Conservation (phyloP, 2,113 vertebrate genomes). For the Pygoscelis antarcticus region DNA sequence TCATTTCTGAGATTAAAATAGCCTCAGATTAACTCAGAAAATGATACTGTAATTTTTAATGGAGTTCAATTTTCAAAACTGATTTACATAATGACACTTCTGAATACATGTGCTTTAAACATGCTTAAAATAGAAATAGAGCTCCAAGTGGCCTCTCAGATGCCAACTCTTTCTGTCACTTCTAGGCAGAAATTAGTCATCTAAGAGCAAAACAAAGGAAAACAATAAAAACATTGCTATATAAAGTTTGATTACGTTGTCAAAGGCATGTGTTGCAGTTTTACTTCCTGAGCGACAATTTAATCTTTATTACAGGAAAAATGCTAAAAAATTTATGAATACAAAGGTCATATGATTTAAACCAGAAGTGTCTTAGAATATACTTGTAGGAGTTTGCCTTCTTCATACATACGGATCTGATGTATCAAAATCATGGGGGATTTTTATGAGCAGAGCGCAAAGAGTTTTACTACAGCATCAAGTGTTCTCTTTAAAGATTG, state of each 20-base stretch:
- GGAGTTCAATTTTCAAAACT: conserved; percentile 25
- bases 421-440: neutral
- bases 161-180: neutral
- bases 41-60: conserved; percentile 43
- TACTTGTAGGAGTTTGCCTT: neutral
- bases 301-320: conserved; percentile 47
- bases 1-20: conserved; percentile 43
- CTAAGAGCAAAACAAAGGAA: conserved; percentile 43
- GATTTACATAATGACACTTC: conserved; percentile 55
- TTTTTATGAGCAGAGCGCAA: neutral
- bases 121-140: conserved; percentile 46
- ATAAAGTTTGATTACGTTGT: conserved; percentile 31
- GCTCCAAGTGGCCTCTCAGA: conserved; percentile 17
- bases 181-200: conserved; percentile 29
- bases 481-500: neutral
- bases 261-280: neutral
- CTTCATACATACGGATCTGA: neutral
- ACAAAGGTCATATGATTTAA: neutral
- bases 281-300: conserved; percentile 21
- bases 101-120: conserved; percentile 39
- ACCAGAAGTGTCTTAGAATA: neutral
- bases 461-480: neutral
- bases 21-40: conserved; percentile 49
- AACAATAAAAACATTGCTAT: conserved; percentile 52
- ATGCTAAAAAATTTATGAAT: neutral